Evolutionary conservation across 1,140 invertebrate species (phyloP).

Genomic region (Xylocopa sonorina): DNA sequence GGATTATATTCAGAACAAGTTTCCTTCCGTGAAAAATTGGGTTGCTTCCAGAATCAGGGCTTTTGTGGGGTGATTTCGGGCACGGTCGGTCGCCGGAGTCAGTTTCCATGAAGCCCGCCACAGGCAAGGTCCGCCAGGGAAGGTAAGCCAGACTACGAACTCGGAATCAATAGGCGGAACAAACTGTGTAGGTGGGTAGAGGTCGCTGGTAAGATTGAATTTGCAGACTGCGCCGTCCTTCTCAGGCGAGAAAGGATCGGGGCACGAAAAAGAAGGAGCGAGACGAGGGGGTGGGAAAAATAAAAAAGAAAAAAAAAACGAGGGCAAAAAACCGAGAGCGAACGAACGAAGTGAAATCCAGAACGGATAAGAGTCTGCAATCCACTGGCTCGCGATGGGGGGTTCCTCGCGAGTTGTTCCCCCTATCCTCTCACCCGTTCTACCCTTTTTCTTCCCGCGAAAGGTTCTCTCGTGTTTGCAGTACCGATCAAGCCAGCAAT

Average conservation of each 20-base stretch:
- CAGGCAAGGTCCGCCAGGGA: conserved; percentile 24
- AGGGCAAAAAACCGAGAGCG: not conserved
- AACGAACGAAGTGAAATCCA: conserved; percentile 36
- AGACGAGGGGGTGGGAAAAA: too few species aligned
- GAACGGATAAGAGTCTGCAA: conserved; percentile 44
- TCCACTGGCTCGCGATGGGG: conserved; percentile 41
- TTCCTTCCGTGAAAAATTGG: conserved; percentile 44
- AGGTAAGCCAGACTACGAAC: conserved; percentile 46
- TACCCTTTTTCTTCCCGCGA: not conserved
- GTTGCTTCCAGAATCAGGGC: conserved; percentile 55
- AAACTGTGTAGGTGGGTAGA: conserved; percentile 66
- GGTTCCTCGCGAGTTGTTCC: conserved; percentile 23
- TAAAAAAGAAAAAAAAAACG: not conserved
- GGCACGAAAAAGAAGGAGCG: not conserved
- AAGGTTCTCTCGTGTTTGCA: conserved; percentile 58
- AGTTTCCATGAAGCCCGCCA: conserved; percentile 31
- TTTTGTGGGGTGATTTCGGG: conserved; percentile 37
- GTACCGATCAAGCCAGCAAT: conserved; percentile 67
- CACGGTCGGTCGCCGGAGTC: conserved; percentile 11
- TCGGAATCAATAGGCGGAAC: conserved; percentile 70
- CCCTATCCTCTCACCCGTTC: conserved; percentile 1
- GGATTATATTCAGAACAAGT: conserved; percentile 47
- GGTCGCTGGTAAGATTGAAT: conserved; percentile 68
- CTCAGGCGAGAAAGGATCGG: conserved; percentile 36
- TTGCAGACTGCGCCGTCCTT: conserved; percentile 62